Base-by-base conservation (phyloP, 2,888 invertebrate genomes). In the Pyrocoelia pectoralis region DNA sequence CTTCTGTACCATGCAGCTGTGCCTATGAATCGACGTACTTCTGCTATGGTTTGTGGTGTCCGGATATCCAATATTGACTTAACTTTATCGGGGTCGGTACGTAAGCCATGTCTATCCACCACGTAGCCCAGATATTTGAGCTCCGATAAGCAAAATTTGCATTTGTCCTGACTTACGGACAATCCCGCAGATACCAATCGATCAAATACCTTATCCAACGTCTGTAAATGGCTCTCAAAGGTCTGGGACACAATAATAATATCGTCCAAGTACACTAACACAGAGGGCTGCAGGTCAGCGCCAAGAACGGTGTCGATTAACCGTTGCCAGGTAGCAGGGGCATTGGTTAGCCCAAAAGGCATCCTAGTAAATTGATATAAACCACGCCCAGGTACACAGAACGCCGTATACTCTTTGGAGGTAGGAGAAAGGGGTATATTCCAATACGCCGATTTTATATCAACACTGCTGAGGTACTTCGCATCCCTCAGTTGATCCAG, bases 71-170 rank as follows among this genome's bases (percentile, higher is more conserved):
- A 1, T 17, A 71, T 70, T 1, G 68, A 64, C 8, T 4, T 55
- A 12, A 70, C 67, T 56, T 72, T 72, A 15, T 70, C 67, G 1
- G 68, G 60, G 51, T 76, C 69, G 0, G 68, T 62, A 0, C 61
- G 48, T 3, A 75, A 24, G 6, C 77, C 77, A 1, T 73, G 13
- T 0, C 46, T 19, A 50, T 72, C 69, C 2, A 80, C 73, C 0
- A 76, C 29, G 54, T 76, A 77, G 1, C 79, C 78, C 2, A 80
- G 60, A 58, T 74, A 77, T 40, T 70, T 68, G 1, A 80, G 19
- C 17, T 70, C 43, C 4, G 61, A 54, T 24, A 51, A 18, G 57
- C 70, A 73, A 58, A 76, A 74, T 0, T 61, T 1, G 56, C 70
- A 71, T 61, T 79, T 78, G 0, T 70, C 68, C 9, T 53, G 12